Conservation (phyloP, 2,888 invertebrate genomes). For the Julus scandinavius region DNA sequence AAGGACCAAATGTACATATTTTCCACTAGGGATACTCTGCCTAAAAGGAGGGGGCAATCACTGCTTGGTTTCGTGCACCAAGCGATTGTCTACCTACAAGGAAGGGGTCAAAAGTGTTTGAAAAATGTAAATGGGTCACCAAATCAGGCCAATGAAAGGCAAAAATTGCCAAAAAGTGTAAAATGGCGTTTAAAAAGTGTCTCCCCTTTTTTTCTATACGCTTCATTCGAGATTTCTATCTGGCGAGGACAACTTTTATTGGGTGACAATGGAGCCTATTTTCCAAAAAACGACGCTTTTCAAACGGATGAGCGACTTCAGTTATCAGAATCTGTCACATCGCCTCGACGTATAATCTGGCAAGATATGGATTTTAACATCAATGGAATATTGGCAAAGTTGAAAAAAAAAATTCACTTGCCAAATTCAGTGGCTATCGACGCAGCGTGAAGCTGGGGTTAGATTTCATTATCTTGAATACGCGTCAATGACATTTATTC, state of each 20-base stretch:
- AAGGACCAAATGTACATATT: too few species aligned
- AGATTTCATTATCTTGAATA: background rate
- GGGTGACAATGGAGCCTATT: constrained; percentile 36
- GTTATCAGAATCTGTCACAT: constrained; percentile 43
- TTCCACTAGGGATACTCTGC: too few species aligned
- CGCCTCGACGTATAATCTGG: constrained; percentile 34
- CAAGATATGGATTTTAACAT: constrained; percentile 45
- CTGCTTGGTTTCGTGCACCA: background rate
- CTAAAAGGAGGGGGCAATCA: too few species aligned
- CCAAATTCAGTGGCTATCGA: constrained; percentile 11
- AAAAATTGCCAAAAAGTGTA: background rate
- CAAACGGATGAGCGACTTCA: constrained; percentile 36
- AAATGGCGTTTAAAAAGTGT: background rate
- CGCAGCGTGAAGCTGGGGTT: background rate
- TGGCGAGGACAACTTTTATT: background rate
- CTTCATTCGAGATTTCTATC: background rate
- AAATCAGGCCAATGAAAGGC: background rate
- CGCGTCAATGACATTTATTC: constrained; percentile 24
- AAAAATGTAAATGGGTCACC: too few species aligned
- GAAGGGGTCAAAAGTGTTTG: background rate
- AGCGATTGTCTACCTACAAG: background rate
- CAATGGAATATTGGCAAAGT: constrained; percentile 5
- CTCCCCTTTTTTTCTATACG: background rate
- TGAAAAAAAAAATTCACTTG: background rate
- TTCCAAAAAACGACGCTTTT: background rate